A percentile compares a stretch with the other conserved stretches of the same genome.
phyloP scores from a whole-genome alignment of 2,113 vertebrate genomes.

The Crotalus viridis region DNA sequence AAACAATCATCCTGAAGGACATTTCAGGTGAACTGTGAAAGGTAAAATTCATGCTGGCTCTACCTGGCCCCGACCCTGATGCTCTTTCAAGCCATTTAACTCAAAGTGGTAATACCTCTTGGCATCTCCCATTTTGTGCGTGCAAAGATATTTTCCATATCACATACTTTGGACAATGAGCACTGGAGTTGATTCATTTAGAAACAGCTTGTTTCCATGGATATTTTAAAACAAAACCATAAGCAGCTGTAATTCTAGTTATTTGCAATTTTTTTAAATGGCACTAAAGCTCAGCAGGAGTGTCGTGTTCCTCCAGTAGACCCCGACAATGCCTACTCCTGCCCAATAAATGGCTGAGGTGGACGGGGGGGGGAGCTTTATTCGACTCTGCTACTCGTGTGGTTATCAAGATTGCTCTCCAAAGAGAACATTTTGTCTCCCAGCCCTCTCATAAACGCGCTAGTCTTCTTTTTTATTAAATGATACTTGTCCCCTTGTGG shows the following conservation, averaged over 20 bases:
- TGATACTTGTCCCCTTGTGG: background rate
- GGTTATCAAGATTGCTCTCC: constrained; percentile 1
- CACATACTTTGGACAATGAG: constrained; percentile 4
- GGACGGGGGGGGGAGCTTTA: background rate
- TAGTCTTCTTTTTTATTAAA: background rate
- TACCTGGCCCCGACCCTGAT: background rate
- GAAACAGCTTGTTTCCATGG: constrained; percentile 11
- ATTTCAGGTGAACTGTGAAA: background rate
- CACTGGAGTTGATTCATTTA: constrained; percentile 13
- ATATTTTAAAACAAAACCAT: constrained; percentile 31
- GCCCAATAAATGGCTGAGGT: constrained; percentile 10
- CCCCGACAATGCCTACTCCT: constrained; percentile 1
- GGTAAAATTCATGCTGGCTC: background rate
- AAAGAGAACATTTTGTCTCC: background rate
- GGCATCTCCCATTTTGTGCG: background rate
- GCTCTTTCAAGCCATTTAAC: background rate
- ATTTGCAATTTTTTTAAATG: constrained; percentile 4
- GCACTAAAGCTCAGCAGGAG: background rate
- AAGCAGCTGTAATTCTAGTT: background rate
- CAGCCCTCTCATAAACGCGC: background rate
- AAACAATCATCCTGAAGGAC: background rate
- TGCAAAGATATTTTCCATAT: background rate
- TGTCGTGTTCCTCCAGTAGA: background rate
- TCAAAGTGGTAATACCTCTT: background rate
- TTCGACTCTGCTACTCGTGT: rapidly evolving